Base-by-base conservation (phyloP, 2,113 vertebrate species). In the Rhadina sibilatrix region DNA sequence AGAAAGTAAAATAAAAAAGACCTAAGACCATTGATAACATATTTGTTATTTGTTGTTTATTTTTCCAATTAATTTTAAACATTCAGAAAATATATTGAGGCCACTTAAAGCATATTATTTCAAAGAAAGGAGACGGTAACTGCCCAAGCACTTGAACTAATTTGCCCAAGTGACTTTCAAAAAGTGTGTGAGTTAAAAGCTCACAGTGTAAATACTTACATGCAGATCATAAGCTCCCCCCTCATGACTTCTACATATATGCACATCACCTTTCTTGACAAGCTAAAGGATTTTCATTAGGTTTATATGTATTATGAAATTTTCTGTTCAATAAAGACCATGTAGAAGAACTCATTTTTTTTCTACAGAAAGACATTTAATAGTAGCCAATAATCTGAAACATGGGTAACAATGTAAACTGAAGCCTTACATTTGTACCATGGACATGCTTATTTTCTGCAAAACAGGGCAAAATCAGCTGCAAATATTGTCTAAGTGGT, bases 21-120 rank as follows among this genome's bases (percentile, higher is more conserved):
- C 16, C 31, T 6, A 74, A 22, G 19, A 71, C 11, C 14, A 40
- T 5, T 64, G 88, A 83, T 61, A 97, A 76, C 13, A 74, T 84
- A 87, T 90, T n/a, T n/a, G n/a, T n/a, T n/a, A n/a, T n/a, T n/a
- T n/a, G n/a, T n/a, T n/a, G 91, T 94, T 57, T 92, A 97, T 93
- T 92, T 95, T 92, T 97, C 54, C 71, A 93, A 74, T 83, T 83
- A 35, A 77, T 97, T 97, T 97, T 89, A 52, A 3, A 87, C 71
- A 91, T 91, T 95, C 77, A 80, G 69, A 91, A 96, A 96, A 95
- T 25, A 94, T 70, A 87, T 3, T 82, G 68, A 96, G 63, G 59
- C 33, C 78, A 87, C 81, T 96, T 88, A 97, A 95, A 79, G 38
- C 28, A 47, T 90, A 93, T 95, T 90, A 97, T 91, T 94, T 89